phyloP scores from a whole-genome alignment of 2,797 vertebrate genomes.

The Eurystomus glaucurus region DNA sequence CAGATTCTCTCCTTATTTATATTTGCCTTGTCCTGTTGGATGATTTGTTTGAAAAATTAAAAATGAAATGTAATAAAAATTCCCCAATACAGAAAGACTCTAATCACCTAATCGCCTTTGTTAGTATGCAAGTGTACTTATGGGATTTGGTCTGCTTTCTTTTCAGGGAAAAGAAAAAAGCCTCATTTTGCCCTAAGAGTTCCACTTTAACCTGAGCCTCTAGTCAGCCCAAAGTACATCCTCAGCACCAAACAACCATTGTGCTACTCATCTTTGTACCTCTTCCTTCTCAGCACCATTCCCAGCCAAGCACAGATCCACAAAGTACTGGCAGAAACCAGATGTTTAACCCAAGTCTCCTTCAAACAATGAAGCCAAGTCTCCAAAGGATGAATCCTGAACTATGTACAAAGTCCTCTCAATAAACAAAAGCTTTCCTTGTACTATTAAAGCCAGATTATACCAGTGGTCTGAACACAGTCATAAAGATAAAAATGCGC shows the following conservation, averaged over 20 bases:
- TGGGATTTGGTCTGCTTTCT: conserved; percentile 45
- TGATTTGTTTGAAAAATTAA: conserved; percentile 19
- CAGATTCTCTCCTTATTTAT: neutral
- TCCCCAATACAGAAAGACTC: neutral
- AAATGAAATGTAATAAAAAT: conserved; percentile 37
- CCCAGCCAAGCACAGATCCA: conserved; percentile 31
- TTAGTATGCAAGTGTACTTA: neutral
- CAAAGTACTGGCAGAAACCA: neutral
- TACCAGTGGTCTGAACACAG: neutral
- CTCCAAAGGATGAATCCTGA: neutral
- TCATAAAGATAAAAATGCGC: conserved; percentile 12
- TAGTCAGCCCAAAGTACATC: neutral
- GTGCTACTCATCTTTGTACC: neutral
- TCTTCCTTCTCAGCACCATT: neutral
- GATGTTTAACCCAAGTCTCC: neutral
- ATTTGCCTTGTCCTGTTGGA: neutral
- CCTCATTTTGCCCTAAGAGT: neutral
- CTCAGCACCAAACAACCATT: neutral
- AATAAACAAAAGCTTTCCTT: neutral
- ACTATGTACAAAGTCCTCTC: neutral
- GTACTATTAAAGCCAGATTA: neutral
- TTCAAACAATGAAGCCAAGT: neutral
- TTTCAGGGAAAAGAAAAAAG: neutral
- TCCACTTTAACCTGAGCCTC: neutral
- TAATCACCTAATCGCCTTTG: neutral